Evolutionary conservation across 2,113 vertebrate genomes (phyloP).

Genomic region (Xenotilapia flavipinnis): DNA sequence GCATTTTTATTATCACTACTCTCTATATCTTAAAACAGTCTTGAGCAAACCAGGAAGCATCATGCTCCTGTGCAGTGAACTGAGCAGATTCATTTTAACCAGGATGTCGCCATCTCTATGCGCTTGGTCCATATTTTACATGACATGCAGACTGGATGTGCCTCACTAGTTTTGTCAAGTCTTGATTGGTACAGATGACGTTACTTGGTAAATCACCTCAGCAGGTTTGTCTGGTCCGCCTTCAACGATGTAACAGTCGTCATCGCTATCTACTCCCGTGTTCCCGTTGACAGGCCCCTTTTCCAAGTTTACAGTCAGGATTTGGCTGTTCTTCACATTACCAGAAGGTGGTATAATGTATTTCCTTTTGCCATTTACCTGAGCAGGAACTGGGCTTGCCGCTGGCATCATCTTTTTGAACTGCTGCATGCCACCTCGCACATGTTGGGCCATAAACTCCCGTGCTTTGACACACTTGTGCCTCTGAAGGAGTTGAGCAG

Average conservation of each 20-base stretch:
- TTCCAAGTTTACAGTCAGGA: background rate
- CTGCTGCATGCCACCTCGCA: background rate
- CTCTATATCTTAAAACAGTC: background rate
- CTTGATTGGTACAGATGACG: conserved; percentile 56
- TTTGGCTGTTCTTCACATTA: background rate
- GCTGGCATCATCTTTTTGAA: background rate
- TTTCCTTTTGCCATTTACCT: conserved; percentile 27
- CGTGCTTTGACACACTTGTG: conserved; percentile 59
- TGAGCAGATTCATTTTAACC: background rate
- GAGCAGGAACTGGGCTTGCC: background rate
- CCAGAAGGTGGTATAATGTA: background rate
- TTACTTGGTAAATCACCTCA: conserved; percentile 59
- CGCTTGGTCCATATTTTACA: conserved; percentile 1
- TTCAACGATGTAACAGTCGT: conserved; percentile 68
- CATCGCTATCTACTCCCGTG: background rate
- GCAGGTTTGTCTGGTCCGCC: conserved; percentile 44
- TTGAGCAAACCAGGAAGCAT: background rate
- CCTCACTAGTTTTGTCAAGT: conserved; percentile 15
- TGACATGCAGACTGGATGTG: background rate
- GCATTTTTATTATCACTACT: background rate
- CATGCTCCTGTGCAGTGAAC: background rate
- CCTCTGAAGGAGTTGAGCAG: conserved; percentile 52
- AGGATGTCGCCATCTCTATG: background rate
- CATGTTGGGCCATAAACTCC: conserved; percentile 47
- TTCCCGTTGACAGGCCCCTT: conserved; percentile 1